Evolutionary conservation across 2,113 vertebrate species (phyloP).

Genomic region (Atherinomorus stipes): DNA sequence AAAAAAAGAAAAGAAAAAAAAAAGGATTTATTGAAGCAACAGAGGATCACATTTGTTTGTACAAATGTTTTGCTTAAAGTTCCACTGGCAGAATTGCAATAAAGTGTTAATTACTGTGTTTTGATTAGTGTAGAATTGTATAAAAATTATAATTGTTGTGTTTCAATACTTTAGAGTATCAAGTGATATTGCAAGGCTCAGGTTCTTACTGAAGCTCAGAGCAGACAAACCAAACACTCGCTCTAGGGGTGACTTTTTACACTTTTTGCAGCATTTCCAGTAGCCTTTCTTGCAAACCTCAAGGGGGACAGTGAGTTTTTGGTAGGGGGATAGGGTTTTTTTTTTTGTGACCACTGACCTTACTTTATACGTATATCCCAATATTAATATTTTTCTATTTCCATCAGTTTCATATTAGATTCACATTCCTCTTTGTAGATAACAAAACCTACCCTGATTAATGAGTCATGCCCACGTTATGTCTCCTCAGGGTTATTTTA

Average conservation of each 20-base stretch:
- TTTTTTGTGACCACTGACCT: no score
- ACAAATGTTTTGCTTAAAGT: slow-evolving; percentile 41
- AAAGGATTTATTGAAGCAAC: slow-evolving; percentile 44
- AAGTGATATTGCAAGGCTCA: not conserved
- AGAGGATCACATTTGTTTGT: slow-evolving; percentile 32
- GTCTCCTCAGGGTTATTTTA: not conserved
- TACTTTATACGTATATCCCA: no score
- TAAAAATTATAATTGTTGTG: not conserved
- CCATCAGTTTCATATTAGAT: not conserved
- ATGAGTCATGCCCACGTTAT: not conserved
- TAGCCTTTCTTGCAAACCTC: no score
- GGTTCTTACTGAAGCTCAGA: no score
- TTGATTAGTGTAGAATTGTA: not conserved
- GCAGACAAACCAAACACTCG: no score
- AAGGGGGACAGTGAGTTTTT: no score
- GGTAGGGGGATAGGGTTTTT: no score
- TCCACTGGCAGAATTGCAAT: not conserved
- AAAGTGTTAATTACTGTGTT: not conserved
- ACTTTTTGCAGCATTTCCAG: no score
- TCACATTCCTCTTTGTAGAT: not conserved
- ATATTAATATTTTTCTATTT: not conserved
- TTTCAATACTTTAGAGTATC: not conserved
- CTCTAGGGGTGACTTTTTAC: no score
- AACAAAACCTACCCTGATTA: not conserved
- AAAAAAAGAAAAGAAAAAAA: slow-evolving; percentile 46